Percentiles rank a stretch among this genome's conserved stretches.
These are phyloP conservation scores for Nesoenas mayeri DNA, from an alignment of 2,113 vertebrate species.

Conservation along the genomic window DNA sequence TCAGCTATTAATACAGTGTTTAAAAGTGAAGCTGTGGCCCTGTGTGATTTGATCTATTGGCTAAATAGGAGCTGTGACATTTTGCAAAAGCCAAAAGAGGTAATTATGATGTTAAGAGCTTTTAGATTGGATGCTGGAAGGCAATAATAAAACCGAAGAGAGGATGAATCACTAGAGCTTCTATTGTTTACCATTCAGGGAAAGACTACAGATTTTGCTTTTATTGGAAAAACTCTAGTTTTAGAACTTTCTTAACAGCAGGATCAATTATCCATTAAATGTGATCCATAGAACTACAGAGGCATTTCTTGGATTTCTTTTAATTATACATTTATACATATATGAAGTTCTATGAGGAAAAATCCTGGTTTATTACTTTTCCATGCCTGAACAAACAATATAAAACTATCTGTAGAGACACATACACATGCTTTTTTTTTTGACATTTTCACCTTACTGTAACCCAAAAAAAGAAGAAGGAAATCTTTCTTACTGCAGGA, in stretches of 20 bases:
- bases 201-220: slow-evolving; percentile 7
- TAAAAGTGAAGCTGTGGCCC: slow-evolving; percentile 49
- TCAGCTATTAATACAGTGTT: slow-evolving; percentile 52
- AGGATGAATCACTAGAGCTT: slow-evolving; percentile 25
- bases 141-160: slow-evolving; percentile 32
- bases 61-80: slow-evolving; percentile 66
- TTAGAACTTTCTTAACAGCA: slow-evolving; percentile 9
- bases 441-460: not conserved
- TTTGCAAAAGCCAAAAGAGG: slow-evolving; percentile 61
- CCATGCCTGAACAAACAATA: not conserved
- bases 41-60: slow-evolving; percentile 53
- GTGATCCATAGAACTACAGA: not conserved
- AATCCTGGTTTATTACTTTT: not conserved
- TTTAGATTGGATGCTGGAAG: slow-evolving; percentile 58
- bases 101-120: slow-evolving; percentile 51
- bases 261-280: not conserved
- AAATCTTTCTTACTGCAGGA: not conserved
- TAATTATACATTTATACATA: not conserved
- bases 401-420: not conserved
- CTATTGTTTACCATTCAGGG: not conserved
- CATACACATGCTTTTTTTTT: not conserved
- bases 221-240: not conserved
- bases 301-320: not conserved
- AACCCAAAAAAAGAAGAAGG: not conserved
- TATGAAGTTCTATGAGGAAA: not conserved